phyloP scores from a whole-genome alignment of 2,797 vertebrate species.

The Tokudaia muenninki region DNA sequence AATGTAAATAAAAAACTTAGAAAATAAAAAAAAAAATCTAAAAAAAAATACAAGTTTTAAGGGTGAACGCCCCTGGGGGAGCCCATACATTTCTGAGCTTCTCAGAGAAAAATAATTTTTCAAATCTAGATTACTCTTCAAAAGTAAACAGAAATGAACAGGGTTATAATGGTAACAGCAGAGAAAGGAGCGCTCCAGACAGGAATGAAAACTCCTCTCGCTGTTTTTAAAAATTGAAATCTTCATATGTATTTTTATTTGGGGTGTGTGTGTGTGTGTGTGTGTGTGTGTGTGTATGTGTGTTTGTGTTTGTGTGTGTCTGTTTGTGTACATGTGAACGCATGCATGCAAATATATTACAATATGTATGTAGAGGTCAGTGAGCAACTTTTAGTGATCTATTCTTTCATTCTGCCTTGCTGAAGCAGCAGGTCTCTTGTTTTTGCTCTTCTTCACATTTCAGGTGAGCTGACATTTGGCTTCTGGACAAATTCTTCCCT shows the following conservation, averaged over 20 bases:
- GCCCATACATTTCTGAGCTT: background rate
- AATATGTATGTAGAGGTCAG: background rate
- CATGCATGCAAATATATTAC: too few species aligned
- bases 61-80: background rate
- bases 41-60: background rate
- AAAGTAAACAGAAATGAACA: background rate
- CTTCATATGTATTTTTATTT: background rate
- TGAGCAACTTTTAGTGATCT: background rate
- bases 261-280: background rate
- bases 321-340: too few species aligned
- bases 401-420: background rate
- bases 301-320: too few species aligned
- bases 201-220: background rate
- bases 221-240: background rate
- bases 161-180: background rate
- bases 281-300: background rate
- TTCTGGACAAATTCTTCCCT: background rate
- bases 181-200: background rate
- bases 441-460: background rate
- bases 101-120: slow-evolving; percentile 14
- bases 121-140: background rate
- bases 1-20: too few species aligned
- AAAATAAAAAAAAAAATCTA: too few species aligned
- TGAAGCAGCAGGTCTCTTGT: background rate
- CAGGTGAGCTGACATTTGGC: background rate